Percentiles rank a stretch among this genome's conserved stretches.
Evolutionary conservation across 2,797 vertebrate species (phyloP).

Genomic region (Anguilla anguilla): DNA sequence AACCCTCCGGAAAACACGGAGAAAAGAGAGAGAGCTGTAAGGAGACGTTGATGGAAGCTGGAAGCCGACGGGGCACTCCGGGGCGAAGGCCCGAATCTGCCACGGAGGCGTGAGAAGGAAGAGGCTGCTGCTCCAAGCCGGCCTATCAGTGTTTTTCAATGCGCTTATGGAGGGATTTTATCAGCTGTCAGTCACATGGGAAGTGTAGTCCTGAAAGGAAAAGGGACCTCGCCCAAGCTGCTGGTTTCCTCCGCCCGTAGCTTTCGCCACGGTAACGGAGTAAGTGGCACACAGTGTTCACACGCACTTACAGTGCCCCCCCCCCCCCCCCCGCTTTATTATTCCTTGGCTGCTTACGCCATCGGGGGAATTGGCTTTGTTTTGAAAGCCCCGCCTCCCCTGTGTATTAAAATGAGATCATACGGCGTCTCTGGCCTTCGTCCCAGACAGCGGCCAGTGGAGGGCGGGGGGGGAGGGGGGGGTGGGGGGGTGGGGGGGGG

Average conservation of each 20-base stretch:
- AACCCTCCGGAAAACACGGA: neutral
- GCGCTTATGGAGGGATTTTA: slow-evolving; percentile 56
- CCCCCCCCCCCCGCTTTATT: neutral
- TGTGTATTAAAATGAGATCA: slow-evolving; percentile 45
- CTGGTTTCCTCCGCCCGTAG: neutral
- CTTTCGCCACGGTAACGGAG: neutral
- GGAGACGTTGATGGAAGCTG: slow-evolving; percentile 31
- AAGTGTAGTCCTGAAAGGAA: slow-evolving; percentile 24
- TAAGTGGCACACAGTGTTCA: neutral
- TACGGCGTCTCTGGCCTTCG: slow-evolving; percentile 26
- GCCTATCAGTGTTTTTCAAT: slow-evolving; percentile 51
- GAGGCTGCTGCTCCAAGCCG: slow-evolving; percentile 55
- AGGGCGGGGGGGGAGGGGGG: neutral
- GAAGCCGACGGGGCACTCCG: slow-evolving; percentile 43
- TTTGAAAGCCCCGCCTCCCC: slow-evolving; percentile 32
- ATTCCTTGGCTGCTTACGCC: slow-evolving; percentile 35
- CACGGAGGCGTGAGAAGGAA: slow-evolving; percentile 56
- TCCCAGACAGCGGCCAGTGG: slow-evolving; percentile 9
- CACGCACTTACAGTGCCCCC: neutral
- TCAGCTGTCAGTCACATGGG: slow-evolving; percentile 50
- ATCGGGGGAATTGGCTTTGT: slow-evolving; percentile 38
- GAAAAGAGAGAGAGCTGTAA: slow-evolving; percentile 15
- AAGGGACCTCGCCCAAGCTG: slow-evolving; percentile 24
- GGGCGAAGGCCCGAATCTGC: slow-evolving; percentile 59
- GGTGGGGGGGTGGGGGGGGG: neutral